These are phyloP conservation scores for Macrochelys suwanniensis DNA, from an alignment of 2,797 vertebrate species.

Conservation along the genomic window DNA sequence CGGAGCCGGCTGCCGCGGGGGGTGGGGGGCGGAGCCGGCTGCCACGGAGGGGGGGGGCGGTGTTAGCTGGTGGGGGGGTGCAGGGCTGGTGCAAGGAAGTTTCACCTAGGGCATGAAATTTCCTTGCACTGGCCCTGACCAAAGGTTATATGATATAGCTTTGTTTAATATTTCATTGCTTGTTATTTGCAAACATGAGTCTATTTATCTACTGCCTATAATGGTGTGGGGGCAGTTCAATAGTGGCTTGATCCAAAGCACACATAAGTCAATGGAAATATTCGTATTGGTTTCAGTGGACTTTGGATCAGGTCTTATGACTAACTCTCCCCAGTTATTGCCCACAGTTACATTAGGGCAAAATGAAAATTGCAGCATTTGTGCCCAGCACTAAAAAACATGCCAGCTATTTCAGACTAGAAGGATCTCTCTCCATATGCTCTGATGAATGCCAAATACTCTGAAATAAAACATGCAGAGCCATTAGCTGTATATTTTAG, in stretches of 20 bases:
- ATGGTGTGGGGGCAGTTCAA: not conserved
- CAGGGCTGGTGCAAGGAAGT: too few species aligned
- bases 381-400: not conserved
- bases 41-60: too few species aligned
- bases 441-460: conserved; percentile 46
- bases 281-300: conserved; percentile 25
- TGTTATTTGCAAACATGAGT: not conserved
- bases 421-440: conserved; percentile 34
- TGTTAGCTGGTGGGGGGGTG: too few species aligned
- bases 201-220: conserved; percentile 18
- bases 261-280: not conserved
- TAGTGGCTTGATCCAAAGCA: conserved; percentile 32
- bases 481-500: conserved; percentile 35
- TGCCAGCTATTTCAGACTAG: conserved; percentile 44
- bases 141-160: conserved; percentile 8
- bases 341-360: conserved; percentile 1
- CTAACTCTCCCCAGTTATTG: not conserved
- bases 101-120: too few species aligned
- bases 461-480: conserved; percentile 41
- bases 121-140: too few species aligned
- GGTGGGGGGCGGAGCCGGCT: too few species aligned
- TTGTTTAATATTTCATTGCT: conserved; percentile 55
- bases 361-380: conserved; percentile 14
- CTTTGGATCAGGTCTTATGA: not conserved
- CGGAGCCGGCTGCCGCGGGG: too few species aligned